phyloP scores from a whole-genome alignment of 23 tunicate species.

The Diplosoma virens region DNA sequence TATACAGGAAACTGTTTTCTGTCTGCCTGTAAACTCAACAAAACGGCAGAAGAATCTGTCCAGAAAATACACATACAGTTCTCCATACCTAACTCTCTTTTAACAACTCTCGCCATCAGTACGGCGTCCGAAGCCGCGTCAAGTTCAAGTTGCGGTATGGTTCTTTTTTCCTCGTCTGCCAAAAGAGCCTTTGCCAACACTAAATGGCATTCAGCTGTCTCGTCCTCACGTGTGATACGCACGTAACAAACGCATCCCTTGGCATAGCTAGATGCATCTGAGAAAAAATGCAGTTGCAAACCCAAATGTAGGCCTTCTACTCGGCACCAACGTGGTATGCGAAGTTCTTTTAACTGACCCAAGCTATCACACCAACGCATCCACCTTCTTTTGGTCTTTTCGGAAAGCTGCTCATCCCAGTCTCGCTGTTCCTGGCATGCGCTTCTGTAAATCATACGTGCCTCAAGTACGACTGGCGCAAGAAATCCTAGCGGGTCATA shows the following conservation, averaged over 20 bases:
- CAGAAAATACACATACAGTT: background rate
- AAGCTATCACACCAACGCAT: background rate
- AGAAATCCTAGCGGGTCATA: constrained; percentile 38
- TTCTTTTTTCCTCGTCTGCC: background rate
- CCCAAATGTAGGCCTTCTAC: background rate
- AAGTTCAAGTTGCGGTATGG: no score
- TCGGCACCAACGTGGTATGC: constrained; percentile 5
- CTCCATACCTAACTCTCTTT: background rate
- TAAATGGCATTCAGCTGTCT: background rate
- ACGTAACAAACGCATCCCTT: constrained; percentile 20
- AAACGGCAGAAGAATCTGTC: constrained; percentile 22
- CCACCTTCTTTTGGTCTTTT: background rate
- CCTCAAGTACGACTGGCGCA: constrained; percentile 20
- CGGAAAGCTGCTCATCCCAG: constrained; percentile 27
- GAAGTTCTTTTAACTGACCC: background rate
- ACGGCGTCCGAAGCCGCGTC: constrained; percentile 8
- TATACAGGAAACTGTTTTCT: constrained; percentile 11
- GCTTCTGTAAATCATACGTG: background rate
- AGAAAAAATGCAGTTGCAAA: constrained; percentile 8
- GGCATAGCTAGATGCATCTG: constrained; percentile 18
- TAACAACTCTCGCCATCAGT: background rate
- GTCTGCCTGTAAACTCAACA: background rate
- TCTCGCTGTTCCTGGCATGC: background rate
- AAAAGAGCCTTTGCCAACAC: constrained; percentile 24
- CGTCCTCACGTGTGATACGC: background rate